phyloP scores from a whole-genome alignment of 2,888 invertebrate genomes.

The Heliconius sara region DNA sequence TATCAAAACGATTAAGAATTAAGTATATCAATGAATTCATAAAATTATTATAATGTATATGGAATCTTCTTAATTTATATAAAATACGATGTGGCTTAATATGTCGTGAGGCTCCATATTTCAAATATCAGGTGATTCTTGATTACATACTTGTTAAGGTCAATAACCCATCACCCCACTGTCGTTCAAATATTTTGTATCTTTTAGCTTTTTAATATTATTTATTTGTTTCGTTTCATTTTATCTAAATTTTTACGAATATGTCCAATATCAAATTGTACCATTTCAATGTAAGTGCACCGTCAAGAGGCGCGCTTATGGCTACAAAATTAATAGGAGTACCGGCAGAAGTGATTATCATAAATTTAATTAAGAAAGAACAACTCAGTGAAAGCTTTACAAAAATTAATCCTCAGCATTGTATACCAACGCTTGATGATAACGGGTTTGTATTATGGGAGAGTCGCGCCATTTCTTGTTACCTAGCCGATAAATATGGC shows the following conservation, averaged over 20 bases:
- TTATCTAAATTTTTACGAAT: background rate
- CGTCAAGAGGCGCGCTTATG: constrained; percentile 85
- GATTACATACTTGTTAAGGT: constrained; percentile 11
- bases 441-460: constrained; percentile 87
- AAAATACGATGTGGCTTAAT: background rate
- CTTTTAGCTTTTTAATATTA: background rate
- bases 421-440: constrained; percentile 87
- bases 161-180: constrained; percentile 21
- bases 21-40: background rate
- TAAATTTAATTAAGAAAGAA: constrained; percentile 84
- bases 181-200: background rate
- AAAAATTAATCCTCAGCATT: constrained; percentile 87
- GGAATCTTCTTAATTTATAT: too few relatives aligned
- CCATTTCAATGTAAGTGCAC: constrained; percentile 85
- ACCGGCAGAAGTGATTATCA: constrained; percentile 75
- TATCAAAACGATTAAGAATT: background rate
- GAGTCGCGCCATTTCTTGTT: constrained; percentile 86
- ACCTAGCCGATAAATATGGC: constrained; percentile 85
- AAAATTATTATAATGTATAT: background rate
- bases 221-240: background rate
- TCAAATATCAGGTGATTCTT: background rate
- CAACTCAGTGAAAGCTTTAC: constrained; percentile 83
- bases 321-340: constrained; percentile 84
- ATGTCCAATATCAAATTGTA: constrained; percentile 71
- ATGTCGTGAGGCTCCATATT: background rate